Percentiles rank a stretch among this genome's conserved stretches.
Evolutionary conservation across 2,113 vertebrate species (phyloP).

Genomic region (Ammodytes dubius): DNA sequence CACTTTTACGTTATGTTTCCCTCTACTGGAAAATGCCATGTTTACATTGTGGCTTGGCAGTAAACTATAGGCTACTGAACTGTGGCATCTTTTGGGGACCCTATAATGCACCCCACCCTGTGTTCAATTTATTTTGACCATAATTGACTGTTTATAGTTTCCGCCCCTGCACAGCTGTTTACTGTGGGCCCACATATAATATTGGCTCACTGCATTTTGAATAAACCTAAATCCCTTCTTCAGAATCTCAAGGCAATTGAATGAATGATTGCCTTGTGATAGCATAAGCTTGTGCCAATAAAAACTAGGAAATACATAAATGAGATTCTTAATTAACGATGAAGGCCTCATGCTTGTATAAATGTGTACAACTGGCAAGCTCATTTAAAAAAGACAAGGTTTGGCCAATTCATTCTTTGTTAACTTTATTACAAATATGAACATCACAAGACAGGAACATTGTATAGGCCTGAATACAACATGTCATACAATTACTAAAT

Average conservation of each 20-base stretch:
- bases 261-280: not conserved
- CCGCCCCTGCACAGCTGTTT: not conserved
- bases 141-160: not conserved
- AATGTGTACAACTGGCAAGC: not conserved
- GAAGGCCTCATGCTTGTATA: not conserved
- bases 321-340: not conserved
- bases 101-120: not conserved
- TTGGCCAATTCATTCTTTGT: not conserved
- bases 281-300: too few species aligned
- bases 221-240: not conserved
- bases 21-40: not conserved
- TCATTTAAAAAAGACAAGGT: not conserved
- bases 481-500: constrained; percentile 5
- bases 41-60: not conserved
- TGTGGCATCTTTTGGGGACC: not conserved
- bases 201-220: not conserved
- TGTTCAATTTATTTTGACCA: not conserved
- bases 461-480: not conserved
- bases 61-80: not conserved
- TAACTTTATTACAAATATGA: constrained; percentile 51
- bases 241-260: not conserved
- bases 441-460: not conserved
- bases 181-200: not conserved
- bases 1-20: too few species aligned
- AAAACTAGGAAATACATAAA: not conserved